Evolutionary conservation across 1,140 invertebrate genomes (phyloP).

Genomic region (Heliconius himera): DNA sequence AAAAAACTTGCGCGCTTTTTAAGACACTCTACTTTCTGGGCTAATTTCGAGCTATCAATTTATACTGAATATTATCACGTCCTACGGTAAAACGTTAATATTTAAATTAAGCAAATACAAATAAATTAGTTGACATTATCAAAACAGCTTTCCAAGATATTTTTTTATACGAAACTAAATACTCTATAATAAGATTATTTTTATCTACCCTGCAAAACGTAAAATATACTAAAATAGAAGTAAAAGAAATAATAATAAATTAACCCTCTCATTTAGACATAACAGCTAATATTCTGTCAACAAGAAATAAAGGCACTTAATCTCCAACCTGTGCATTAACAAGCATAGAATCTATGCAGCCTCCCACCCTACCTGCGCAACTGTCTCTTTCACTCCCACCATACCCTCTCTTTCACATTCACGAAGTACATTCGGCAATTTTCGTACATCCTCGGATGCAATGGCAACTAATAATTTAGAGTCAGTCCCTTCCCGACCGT

Average conservation of each 20-base stretch:
- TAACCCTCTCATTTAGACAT: not conserved
- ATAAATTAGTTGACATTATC: no score
- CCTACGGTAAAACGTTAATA: no score
- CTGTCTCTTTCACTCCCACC: slow-evolving; percentile 51
- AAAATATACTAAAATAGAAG: no score
- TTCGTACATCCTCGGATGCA: slow-evolving; percentile 76
- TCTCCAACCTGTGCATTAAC: slow-evolving; percentile 65
- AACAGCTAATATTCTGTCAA: slow-evolving; percentile 12
- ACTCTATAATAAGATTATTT: not conserved
- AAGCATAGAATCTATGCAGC: slow-evolving; percentile 50
- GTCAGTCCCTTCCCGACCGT: slow-evolving; percentile 68
- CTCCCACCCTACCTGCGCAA: slow-evolving; percentile 65
- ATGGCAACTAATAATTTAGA: slow-evolving; percentile 68
- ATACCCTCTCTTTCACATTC: slow-evolving; percentile 59
- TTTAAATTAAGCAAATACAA: no score
- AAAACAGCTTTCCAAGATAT: no score
- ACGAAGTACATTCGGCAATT: slow-evolving; percentile 73
- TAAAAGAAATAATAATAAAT: not conserved
- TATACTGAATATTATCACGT: no score
- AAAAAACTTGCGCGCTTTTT: no score
- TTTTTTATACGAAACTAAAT: no score
- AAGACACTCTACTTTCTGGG: no score
- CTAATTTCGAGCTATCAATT: no score
- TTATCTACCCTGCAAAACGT: not conserved
- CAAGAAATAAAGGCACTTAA: slow-evolving; percentile 61